phyloP scores from a whole-genome alignment of 1,140 invertebrate genomes.

The Laupala kohalensis region DNA sequence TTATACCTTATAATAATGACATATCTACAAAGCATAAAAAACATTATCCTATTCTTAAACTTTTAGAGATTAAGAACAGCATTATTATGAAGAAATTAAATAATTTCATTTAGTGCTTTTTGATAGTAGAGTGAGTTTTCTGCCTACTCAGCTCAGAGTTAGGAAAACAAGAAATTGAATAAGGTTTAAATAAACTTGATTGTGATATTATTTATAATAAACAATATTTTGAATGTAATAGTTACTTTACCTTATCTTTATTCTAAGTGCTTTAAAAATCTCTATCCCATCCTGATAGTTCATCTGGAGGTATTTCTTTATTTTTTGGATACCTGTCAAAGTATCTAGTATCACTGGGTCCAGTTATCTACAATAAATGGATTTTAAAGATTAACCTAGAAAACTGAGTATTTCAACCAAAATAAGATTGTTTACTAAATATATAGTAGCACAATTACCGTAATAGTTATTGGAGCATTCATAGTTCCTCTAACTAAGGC shows the following conservation, averaged over 20 bases:
- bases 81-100: no score
- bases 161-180: not conserved
- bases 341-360: constrained; percentile 47
- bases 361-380: constrained; percentile 22
- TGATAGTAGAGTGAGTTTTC: no score
- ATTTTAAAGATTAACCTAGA: not conserved
- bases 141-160: no score
- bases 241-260: no score
- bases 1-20: no score
- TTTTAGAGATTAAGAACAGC: no score
- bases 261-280: constrained; percentile 41
- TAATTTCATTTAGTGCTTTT: no score
- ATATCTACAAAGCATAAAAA: no score
- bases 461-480: not conserved
- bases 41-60: no score
- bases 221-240: not conserved
- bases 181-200: not conserved
- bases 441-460: constrained; percentile 1
- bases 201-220: not conserved
- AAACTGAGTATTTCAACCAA: not conserved
- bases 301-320: constrained; percentile 46
- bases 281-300: constrained; percentile 57
- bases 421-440: not conserved
- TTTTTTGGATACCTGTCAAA: constrained; percentile 57
- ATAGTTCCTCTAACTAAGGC: constrained; percentile 2